Evolutionary conservation across 2,888 invertebrate species (phyloP).

Genomic region (Yponomeuta malinellus): DNA sequence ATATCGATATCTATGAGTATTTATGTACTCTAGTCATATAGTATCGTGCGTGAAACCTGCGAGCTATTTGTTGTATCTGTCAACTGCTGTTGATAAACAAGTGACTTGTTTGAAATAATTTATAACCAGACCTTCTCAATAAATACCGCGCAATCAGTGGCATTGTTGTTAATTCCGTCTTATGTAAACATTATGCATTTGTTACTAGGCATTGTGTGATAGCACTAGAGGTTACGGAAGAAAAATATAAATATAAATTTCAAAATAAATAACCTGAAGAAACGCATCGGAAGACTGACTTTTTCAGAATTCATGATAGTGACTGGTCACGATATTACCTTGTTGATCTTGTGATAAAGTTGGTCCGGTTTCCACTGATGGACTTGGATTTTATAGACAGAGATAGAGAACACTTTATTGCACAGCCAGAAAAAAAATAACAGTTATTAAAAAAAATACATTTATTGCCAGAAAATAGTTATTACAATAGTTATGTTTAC

Average conservation of each 20-base stretch:
- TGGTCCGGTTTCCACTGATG: too few relatives aligned
- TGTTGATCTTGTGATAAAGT: too few relatives aligned
- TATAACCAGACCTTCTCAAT: slow-evolving; percentile 10
- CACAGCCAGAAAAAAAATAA: too few relatives aligned
- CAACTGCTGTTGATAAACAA: slow-evolving; percentile 6
- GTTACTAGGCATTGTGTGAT: not conserved
- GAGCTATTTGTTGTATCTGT: slow-evolving; percentile 11
- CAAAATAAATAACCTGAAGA: not conserved
- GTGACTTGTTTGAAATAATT: slow-evolving; percentile 6
- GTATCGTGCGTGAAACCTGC: not conserved
- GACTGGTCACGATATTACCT: too few relatives aligned
- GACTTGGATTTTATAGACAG: too few relatives aligned
- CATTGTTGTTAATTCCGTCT: slow-evolving; percentile 3
- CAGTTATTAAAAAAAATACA: too few relatives aligned
- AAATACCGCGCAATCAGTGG: slow-evolving; percentile 9
- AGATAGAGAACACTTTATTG: too few relatives aligned
- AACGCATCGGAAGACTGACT: not conserved
- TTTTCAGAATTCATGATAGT: too few relatives aligned
- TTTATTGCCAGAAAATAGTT: too few relatives aligned
- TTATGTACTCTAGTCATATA: not conserved
- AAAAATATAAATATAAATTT: not conserved
- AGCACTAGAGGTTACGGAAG: not conserved
- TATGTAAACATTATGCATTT: not conserved
- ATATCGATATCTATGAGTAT: not conserved
- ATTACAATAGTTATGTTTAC: too few relatives aligned